phyloP scores from a whole-genome alignment of 2,888 invertebrate species.

The Parnassius orleans region DNA sequence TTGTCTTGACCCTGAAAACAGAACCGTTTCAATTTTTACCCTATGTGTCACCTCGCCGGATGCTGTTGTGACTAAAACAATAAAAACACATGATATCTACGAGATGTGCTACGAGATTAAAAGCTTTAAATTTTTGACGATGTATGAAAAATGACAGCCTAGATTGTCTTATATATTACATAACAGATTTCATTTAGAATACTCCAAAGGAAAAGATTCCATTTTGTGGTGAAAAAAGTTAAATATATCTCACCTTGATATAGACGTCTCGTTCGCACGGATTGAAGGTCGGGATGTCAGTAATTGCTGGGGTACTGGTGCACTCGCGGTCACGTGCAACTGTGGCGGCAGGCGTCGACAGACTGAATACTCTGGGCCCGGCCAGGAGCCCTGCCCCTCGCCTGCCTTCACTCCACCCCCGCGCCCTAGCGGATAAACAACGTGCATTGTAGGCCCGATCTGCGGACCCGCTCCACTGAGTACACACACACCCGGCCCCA shows the following conservation, averaged over 20 bases:
- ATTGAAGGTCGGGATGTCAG: slow-evolving; percentile 74
- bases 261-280: slow-evolving; percentile 74
- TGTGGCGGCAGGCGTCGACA: slow-evolving; percentile 62
- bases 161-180: slow-evolving; percentile 9
- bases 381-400: slow-evolving; percentile 70
- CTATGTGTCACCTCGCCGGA: slow-evolving; percentile 14
- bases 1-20: slow-evolving; percentile 70
- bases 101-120: slow-evolving; percentile 22
- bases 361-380: slow-evolving; percentile 54
- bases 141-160: slow-evolving; percentile 9
- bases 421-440: slow-evolving; percentile 76
- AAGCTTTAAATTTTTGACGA: slow-evolving; percentile 10
- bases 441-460: slow-evolving; percentile 78
- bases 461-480: slow-evolving; percentile 58
- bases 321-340: slow-evolving; percentile 63
- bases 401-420: slow-evolving; percentile 43
- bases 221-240: slow-evolving; percentile 17
- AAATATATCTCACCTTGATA: slow-evolving; percentile 65
- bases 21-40: slow-evolving; percentile 29
- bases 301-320: slow-evolving; percentile 49
- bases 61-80: slow-evolving; percentile 18
- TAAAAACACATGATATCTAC: slow-evolving; percentile 22
- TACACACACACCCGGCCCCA: slow-evolving; percentile 49
- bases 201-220: not conserved
- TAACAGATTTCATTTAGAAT: slow-evolving; percentile 6